These are phyloP conservation scores for Ctenoplectra terminalis DNA, from an alignment of 1,140 invertebrate species.

Conservation along the genomic window DNA sequence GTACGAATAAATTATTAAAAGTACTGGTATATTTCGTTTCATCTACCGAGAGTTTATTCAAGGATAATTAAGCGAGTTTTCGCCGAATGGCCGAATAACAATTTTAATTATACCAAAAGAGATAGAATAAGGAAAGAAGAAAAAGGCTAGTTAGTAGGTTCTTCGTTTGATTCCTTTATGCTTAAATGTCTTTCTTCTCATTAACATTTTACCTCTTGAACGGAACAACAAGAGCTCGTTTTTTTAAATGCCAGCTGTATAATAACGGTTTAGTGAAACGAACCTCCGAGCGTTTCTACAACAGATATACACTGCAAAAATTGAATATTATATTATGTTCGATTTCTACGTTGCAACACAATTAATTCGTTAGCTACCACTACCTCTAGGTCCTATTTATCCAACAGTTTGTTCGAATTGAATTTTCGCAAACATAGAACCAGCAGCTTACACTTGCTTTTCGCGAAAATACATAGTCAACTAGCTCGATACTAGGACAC, in stretches of 20 bases:
- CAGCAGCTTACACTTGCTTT: neutral
- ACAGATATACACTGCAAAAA: neutral
- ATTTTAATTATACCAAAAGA: conserved; percentile 6
- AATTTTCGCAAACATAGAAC: neutral
- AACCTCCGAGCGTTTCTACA: neutral
- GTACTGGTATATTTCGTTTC: neutral
- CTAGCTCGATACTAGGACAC: neutral
- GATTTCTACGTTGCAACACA: neutral
- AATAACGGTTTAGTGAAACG: neutral
- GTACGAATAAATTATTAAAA: conserved; percentile 28
- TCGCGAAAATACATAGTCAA: neutral
- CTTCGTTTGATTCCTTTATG: neutral
- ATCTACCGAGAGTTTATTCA: neutral
- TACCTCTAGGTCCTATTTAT: neutral
- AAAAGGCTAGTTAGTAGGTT: neutral
- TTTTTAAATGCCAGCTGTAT: neutral
- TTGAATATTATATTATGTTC: neutral
- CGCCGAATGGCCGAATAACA: neutral
- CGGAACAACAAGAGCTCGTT: too few species aligned
- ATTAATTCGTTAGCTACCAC: neutral
- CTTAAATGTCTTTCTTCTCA: neutral
- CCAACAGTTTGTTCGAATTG: neutral
- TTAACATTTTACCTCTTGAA: neutral
- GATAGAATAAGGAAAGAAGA: too few species aligned
- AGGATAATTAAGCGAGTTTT: neutral